These are phyloP conservation scores for Pycnomerus fuliginosus DNA, from an alignment of 2,888 invertebrate species.

Conservation along the genomic window DNA sequence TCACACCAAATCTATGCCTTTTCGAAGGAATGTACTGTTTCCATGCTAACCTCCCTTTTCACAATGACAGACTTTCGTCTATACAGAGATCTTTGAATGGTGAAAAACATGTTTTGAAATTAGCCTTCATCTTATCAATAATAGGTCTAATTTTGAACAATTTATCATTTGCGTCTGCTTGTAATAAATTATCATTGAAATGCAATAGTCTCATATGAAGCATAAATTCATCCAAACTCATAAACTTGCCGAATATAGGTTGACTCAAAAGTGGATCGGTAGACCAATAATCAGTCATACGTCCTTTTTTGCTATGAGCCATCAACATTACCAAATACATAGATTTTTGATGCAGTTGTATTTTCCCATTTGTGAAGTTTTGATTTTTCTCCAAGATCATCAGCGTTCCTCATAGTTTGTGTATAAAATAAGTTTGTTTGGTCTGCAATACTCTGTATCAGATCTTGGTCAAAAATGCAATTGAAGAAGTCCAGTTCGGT, in stretches of 20 bases:
- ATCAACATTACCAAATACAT: neutral
- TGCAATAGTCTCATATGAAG: neutral
- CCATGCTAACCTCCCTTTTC: conserved; percentile 15
- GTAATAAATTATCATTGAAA: neutral
- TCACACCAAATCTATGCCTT: conserved; percentile 21
- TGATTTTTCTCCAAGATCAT: neutral
- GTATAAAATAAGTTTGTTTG: neutral
- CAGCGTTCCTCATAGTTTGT: neutral
- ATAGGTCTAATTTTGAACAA: conserved; percentile 10
- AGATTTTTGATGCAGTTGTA: neutral
- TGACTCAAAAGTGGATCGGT: neutral
- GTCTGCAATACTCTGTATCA: neutral
- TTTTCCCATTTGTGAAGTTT: neutral
- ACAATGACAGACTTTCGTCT: conserved; percentile 15
- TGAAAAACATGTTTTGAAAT: conserved; percentile 14
- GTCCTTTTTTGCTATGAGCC: neutral
- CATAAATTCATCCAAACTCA: neutral
- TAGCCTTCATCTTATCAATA: conserved; percentile 12
- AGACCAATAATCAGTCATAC: neutral
- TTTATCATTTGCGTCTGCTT: neutral
- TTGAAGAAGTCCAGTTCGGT: neutral
- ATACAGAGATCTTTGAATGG: conserved; percentile 13
- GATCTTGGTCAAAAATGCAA: neutral
- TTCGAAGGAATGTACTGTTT: conserved; percentile 21
- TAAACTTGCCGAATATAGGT: neutral